Evolutionary conservation across 30 jellyfish, hydroid and myxozoan species (phyloP).

Genomic region (Sanderia malayensis): DNA sequence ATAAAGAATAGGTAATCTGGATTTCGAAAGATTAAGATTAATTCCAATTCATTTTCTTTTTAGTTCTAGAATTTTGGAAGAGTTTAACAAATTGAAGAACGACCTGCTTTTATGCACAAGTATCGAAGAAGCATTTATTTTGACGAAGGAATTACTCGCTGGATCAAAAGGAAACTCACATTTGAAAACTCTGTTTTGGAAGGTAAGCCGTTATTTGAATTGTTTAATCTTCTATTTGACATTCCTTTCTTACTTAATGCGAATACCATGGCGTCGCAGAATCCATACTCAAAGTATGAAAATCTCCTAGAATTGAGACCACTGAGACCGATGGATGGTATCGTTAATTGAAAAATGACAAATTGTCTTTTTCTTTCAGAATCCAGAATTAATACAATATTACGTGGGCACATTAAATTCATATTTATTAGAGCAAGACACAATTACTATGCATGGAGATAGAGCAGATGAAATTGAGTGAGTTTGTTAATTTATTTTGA

Average conservation of each 20-base stretch:
- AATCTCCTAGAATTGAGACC: too few relatives aligned
- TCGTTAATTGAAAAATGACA: too few relatives aligned
- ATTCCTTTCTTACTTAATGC: background rate
- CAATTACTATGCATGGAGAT: slow-evolving; percentile 27
- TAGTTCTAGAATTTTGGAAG: slow-evolving; percentile 49
- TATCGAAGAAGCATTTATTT: slow-evolving; percentile 39
- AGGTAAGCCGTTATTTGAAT: slow-evolving; percentile 13
- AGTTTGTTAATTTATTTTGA: too few relatives aligned
- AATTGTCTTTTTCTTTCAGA: slow-evolving; percentile 17
- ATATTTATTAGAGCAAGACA: slow-evolving; percentile 21
- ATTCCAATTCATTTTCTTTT: slow-evolving; percentile 1
- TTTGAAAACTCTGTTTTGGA: slow-evolving; percentile 44
- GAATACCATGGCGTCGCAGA: too few relatives aligned
- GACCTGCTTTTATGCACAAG: slow-evolving; percentile 26
- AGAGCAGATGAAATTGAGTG: slow-evolving; percentile 63
- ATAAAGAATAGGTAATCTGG: too few relatives aligned
- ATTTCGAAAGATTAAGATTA: too few relatives aligned
- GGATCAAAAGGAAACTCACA: slow-evolving; percentile 29
- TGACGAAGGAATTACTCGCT: slow-evolving; percentile 41
- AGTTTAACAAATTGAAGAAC: slow-evolving; percentile 32
- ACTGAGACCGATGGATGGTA: too few relatives aligned
- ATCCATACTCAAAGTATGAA: too few relatives aligned
- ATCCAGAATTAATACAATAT: slow-evolving; percentile 35
- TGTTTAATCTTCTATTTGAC: background rate
- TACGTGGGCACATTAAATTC: slow-evolving; percentile 12